phyloP scores from a whole-genome alignment of 35 echinoderm and acorn worm species.

The Ophioderma brevispina region DNA sequence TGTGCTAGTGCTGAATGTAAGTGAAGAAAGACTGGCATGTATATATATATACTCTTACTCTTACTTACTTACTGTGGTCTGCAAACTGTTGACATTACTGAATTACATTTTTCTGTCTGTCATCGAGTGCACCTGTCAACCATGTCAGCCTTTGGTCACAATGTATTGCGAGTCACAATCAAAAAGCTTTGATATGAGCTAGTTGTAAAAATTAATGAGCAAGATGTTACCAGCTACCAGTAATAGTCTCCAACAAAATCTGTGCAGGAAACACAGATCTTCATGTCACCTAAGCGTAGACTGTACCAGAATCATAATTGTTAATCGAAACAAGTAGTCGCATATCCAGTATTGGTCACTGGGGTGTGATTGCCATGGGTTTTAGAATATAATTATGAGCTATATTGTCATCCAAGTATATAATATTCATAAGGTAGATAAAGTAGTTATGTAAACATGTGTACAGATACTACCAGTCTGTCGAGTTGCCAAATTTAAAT shows the following conservation, averaged over 20 bases:
- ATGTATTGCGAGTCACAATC: neutral
- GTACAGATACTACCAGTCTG: neutral
- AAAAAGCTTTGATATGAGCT: neutral
- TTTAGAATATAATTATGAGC: neutral
- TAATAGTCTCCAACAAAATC: neutral
- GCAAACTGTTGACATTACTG: neutral
- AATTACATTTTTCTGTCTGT: neutral
- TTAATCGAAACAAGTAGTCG: neutral
- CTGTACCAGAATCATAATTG: neutral
- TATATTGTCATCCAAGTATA: neutral
- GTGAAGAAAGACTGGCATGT: neutral
- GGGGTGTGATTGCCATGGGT: neutral
- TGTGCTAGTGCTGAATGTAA: neutral
- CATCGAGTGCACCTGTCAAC: neutral
- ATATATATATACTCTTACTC: neutral
- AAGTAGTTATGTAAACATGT: neutral
- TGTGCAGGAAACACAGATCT: constrained; percentile 1
- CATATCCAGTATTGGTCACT: neutral
- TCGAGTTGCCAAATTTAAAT: neutral
- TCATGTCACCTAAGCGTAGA: neutral
- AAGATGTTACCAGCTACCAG: no score
- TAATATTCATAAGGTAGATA: neutral
- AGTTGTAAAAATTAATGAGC: no score
- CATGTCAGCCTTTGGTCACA: neutral
- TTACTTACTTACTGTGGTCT: neutral